Percentiles rank a stretch among this genome's conserved stretches.
phyloP scores from a whole-genome alignment of 2,797 vertebrate genomes.

The Enteromius viviparus region DNA sequence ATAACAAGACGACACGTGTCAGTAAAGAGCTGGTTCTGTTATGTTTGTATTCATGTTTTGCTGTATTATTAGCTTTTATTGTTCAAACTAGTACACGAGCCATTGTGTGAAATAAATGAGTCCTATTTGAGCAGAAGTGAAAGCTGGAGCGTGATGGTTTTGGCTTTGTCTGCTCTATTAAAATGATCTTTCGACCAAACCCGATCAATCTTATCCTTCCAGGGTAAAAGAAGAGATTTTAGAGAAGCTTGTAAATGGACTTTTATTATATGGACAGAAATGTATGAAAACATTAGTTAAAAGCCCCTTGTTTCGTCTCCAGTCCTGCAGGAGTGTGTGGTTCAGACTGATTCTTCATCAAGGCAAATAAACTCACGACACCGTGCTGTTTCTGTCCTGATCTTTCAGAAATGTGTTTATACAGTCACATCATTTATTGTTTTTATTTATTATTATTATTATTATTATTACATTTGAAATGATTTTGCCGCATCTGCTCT shows the following conservation, averaged over 20 bases:
- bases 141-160: background rate
- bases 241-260: background rate
- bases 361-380: too few species aligned
- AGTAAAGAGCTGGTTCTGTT: background rate
- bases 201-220: background rate
- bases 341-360: too few species aligned
- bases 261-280: too few species aligned
- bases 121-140: background rate
- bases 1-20: constrained; percentile 18
- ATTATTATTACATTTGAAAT: too few species aligned
- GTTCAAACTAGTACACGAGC: background rate
- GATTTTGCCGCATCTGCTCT: too few species aligned
- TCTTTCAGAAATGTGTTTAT: too few species aligned
- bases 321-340: background rate
- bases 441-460: too few species aligned
- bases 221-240: background rate
- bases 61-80: background rate
- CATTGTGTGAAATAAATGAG: background rate
- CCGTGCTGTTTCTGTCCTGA: too few species aligned
- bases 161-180: background rate
- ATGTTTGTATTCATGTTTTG: background rate
- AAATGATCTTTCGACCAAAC: background rate
- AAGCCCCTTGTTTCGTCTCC: background rate
- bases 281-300: too few species aligned
- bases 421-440: too few species aligned